Conservation (phyloP, 2,888 invertebrate species). For the Halocaridina rubra region DNA sequence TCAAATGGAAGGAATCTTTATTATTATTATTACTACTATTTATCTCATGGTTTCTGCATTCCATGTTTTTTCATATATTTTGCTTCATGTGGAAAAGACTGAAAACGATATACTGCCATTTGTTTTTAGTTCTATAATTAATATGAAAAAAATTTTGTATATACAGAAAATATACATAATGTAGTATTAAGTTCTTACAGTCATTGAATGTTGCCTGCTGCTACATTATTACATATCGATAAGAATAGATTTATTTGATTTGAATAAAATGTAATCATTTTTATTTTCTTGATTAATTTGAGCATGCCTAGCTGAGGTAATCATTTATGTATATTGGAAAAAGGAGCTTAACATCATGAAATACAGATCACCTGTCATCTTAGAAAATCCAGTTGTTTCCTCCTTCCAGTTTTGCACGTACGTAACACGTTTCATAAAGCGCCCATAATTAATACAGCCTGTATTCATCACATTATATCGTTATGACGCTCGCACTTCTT, state of each 20-base stretch:
- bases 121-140: not conserved
- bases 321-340: not conserved
- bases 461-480: no score
- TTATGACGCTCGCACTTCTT: no score
- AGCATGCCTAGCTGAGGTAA: slow-evolving; percentile 38
- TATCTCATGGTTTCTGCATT: slow-evolving; percentile 49
- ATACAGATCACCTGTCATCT: no score
- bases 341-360: slow-evolving; percentile 4
- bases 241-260: slow-evolving; percentile 35
- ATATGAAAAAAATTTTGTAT: slow-evolving; percentile 26
- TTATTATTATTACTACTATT: not conserved
- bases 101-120: not conserved
- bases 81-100: not conserved
- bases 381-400: not conserved
- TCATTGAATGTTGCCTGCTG: slow-evolving; percentile 46
- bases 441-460: no score
- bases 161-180: slow-evolving; percentile 42
- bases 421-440: no score
- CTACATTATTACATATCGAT: slow-evolving; percentile 24
- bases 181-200: slow-evolving; percentile 52
- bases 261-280: slow-evolving; percentile 25
- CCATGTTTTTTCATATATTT: slow-evolving; percentile 19
- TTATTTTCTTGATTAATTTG: slow-evolving; percentile 33
- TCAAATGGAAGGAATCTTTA: slow-evolving; percentile 25
- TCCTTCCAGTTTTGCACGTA: not conserved